phyloP scores from a whole-genome alignment of 2,797 vertebrate species.

The Pogonophryne albipinna region DNA sequence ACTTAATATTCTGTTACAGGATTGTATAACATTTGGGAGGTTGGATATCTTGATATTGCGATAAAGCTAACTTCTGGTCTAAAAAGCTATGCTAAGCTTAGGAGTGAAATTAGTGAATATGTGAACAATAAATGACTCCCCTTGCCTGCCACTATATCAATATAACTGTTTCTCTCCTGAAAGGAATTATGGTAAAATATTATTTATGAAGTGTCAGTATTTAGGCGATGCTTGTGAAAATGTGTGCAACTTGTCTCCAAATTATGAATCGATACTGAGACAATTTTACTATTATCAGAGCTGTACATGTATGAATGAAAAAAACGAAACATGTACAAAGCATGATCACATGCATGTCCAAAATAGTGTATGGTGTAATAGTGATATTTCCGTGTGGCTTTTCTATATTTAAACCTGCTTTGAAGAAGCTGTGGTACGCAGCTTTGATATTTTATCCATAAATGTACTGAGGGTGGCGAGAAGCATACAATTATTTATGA shows the following conservation, averaged over 20 bases:
- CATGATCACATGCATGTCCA: not conserved
- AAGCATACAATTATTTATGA: conserved; percentile 82
- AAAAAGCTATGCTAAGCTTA: not conserved
- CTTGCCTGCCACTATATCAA: not conserved
- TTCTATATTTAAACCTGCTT: conserved; percentile 58
- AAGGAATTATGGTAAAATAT: too few relatives aligned
- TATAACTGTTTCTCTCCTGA: not conserved
- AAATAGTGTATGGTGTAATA: not conserved
- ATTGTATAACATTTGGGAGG: too few relatives aligned
- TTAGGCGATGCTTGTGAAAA: too few relatives aligned
- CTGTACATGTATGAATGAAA: too few relatives aligned
- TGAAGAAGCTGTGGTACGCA: conserved; percentile 63
- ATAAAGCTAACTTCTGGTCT: too few relatives aligned
- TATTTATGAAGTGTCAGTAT: too few relatives aligned
- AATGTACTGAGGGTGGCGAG: conserved; percentile 65
- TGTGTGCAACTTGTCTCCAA: not conserved
- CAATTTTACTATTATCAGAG: not conserved
- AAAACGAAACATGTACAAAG: not conserved
- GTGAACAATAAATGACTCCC: not conserved
- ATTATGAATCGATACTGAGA: not conserved
- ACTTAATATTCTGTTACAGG: too few relatives aligned
- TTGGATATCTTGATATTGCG: not conserved
- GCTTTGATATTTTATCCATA: conserved; percentile 69
- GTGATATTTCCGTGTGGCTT: conserved; percentile 31
- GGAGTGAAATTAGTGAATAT: not conserved